Evolutionary conservation across 2,113 vertebrate genomes (phyloP).

Genomic region (Labrus mixtus): DNA sequence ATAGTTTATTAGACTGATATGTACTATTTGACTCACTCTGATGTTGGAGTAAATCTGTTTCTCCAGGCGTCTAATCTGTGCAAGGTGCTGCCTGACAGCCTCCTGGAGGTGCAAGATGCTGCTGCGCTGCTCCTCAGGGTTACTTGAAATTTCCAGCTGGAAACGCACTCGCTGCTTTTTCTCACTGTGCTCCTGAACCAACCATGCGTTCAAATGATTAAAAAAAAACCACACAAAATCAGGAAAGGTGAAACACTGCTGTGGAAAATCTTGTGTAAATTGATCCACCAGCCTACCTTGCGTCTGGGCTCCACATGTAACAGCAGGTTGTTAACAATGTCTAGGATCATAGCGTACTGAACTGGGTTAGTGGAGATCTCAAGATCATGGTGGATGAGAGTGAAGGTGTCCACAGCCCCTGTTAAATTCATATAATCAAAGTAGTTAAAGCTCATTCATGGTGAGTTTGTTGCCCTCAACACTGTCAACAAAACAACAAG

Average conservation of each 20-base stretch:
- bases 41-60: slow-evolving; percentile 98
- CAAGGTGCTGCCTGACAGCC: slow-evolving; percentile 94
- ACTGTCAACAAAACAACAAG: too few relatives aligned
- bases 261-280: not conserved
- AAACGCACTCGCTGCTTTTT: slow-evolving; percentile 98
- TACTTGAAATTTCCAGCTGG: slow-evolving; percentile 98
- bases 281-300: slow-evolving; percentile 84
- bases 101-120: slow-evolving; percentile 97
- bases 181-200: slow-evolving; percentile 94
- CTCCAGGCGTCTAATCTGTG: slow-evolving; percentile 93
- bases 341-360: slow-evolving; percentile 98
- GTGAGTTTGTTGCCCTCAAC: too few relatives aligned
- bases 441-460: too few relatives aligned
- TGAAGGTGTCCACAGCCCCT: slow-evolving; percentile 98
- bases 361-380: slow-evolving; percentile 98
- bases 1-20: not conserved
- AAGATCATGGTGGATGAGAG: slow-evolving; percentile 96
- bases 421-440: slow-evolving; percentile 3
- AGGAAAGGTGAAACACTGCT: not conserved
- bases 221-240: not conserved
- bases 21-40: slow-evolving; percentile 82
- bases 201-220: not conserved
- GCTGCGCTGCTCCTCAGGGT: slow-evolving; percentile 97
- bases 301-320: slow-evolving; percentile 96
- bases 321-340: slow-evolving; percentile 97